These are phyloP conservation scores for Telmatherina bonti DNA, from an alignment of 2,797 vertebrate genomes.

Conservation along the genomic window DNA sequence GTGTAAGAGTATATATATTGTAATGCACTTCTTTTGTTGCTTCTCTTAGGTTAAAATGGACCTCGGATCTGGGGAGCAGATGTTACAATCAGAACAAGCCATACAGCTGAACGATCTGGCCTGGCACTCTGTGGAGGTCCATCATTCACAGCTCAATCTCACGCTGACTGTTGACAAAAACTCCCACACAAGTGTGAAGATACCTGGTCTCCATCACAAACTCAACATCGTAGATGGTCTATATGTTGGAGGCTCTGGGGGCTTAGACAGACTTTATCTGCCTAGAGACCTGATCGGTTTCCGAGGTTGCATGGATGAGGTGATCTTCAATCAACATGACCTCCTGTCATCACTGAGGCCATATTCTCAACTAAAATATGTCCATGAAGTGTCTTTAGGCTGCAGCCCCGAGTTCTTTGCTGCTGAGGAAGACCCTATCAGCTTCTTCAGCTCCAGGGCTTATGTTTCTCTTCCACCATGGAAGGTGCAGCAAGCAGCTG, in stretches of 20 bases:
- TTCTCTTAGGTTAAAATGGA: slow-evolving; percentile 86
- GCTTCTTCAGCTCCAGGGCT: slow-evolving; percentile 93
- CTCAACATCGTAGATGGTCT: slow-evolving; percentile 85
- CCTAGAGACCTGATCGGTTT: slow-evolving; percentile 76
- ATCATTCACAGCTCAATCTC: slow-evolving; percentile 75
- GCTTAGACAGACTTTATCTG: slow-evolving; percentile 84
- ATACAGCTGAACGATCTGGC: slow-evolving; percentile 87
- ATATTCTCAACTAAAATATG: slow-evolving; percentile 86
- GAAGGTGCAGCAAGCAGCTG: slow-evolving; percentile 75
- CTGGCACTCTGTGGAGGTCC: slow-evolving; percentile 89
- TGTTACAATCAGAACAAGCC: slow-evolving; percentile 83
- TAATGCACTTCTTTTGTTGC: slow-evolving; percentile 50
- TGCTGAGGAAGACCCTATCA: slow-evolving; percentile 88
- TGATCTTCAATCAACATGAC: slow-evolving; percentile 87
- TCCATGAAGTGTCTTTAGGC: slow-evolving; percentile 90
- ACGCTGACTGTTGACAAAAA: slow-evolving; percentile 86
- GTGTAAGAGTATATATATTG: slow-evolving; percentile 1
- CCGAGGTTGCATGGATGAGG: slow-evolving; percentile 88
- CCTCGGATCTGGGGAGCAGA: slow-evolving; percentile 82
- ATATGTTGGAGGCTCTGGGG: slow-evolving; percentile 85
- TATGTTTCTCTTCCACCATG: slow-evolving; percentile 87
- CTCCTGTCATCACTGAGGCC: slow-evolving; percentile 87
- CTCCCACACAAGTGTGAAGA: slow-evolving; percentile 75
- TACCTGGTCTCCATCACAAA: slow-evolving; percentile 72
- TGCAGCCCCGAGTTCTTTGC: slow-evolving; percentile 93